Evolutionary conservation across 2,113 vertebrate species (phyloP).

Genomic region (Tupaia tana): DNA sequence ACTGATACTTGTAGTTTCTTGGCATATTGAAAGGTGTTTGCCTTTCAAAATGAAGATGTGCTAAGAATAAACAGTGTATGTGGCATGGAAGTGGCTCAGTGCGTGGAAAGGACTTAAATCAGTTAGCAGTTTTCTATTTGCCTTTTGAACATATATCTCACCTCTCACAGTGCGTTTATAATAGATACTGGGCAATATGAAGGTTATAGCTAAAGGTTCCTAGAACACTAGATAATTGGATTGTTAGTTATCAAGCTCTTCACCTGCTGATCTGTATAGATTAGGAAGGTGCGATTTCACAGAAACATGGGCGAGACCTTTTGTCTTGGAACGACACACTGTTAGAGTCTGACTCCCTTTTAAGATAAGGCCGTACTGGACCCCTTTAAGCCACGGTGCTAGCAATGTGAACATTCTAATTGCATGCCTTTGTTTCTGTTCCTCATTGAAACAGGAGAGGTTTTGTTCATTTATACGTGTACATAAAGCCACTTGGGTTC

Average conservation of each 20-base stretch:
- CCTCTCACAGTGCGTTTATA: background rate
- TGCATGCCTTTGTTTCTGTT: conserved; percentile 70
- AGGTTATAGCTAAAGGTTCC: conserved; percentile 37
- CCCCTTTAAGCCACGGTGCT: conserved; percentile 47
- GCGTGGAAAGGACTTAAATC: background rate
- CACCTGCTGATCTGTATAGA: background rate
- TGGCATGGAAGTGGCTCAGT: background rate
- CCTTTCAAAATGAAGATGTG: background rate
- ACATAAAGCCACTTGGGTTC: conserved; percentile 60
- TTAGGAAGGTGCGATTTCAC: conserved; percentile 70
- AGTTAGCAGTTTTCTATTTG: background rate
- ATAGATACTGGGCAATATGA: conserved; percentile 29
- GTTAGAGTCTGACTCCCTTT: conserved; percentile 64
- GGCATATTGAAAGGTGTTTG: background rate
- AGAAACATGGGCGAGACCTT: conserved; percentile 61
- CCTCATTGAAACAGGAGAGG: conserved; percentile 38
- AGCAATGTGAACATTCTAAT: conserved; percentile 72
- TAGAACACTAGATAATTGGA: conserved; percentile 69
- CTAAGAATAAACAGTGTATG: background rate
- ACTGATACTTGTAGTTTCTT: background rate
- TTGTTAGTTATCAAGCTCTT: conserved; percentile 70
- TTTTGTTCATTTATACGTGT: conserved; percentile 65
- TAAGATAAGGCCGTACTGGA: conserved; percentile 73
- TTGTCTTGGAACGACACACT: conserved; percentile 63
- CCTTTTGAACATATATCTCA: background rate